Base-by-base conservation (phyloP, 2,888 invertebrate genomes). In the Lasioglossum villosulum region DNA sequence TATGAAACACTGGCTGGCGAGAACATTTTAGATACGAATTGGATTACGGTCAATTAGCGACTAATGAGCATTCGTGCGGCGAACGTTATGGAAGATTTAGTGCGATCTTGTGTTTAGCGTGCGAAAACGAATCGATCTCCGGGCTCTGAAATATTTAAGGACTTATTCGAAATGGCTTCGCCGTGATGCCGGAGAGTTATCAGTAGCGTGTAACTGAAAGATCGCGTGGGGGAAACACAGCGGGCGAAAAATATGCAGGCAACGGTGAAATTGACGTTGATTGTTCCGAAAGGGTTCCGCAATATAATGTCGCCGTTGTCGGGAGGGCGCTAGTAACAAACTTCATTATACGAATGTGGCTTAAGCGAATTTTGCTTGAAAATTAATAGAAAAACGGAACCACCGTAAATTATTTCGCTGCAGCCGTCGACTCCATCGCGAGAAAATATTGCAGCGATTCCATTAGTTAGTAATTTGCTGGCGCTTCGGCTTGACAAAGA, bases 281-380 rank as follows among this genome's bases (percentile, higher is more conserved):
- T 71, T 39, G 78, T 30, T 42, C 56, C 30, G 78, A 71, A 78
- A 78, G 56, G 71, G 71, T 56, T 71, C 59, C 56, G 34, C 71
- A 72, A 71, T 72, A 78, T 59, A 56, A 39, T 72, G 70, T 78
- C 78, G 71, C 30, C 34, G 56, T 14, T 19, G 19, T 10, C 45
- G 23, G 30, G 5, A 30, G 34, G 30, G 34, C n/a, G 45, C 34
- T 27, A 19, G 30, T 30, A 16, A 8, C 74, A n/a, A 23, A 16
- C 39, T 14, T 75, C 71, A 27, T 71, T 16, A 45, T 37, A 16
- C 37, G 66, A 68, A 68, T 16, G 30, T 30, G 3, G 0, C 37
- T 34, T 23, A 19, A 14, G 23, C 30, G 66, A 68, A 68, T 68
- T 68, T 34, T 19, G 4, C 8, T 23, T 1, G 4, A 23, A 23